phyloP scores from a whole-genome alignment of 1,140 invertebrate species.

The Steinernema feltiae region DNA sequence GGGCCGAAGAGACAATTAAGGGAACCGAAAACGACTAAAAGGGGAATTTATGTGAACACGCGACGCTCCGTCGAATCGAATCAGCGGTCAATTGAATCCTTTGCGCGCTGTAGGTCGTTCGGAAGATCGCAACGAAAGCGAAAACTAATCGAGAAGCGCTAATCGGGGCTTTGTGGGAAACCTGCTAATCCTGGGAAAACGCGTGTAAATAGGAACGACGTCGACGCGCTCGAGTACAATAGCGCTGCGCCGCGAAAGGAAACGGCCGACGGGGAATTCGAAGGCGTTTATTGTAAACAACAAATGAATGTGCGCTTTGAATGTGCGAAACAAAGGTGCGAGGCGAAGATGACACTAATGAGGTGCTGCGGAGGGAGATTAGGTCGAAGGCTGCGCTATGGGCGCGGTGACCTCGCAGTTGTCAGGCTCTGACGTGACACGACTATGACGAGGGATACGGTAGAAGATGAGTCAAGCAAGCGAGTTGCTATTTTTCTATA shows the following conservation, averaged over 20 bases:
- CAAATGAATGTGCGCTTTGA: background rate
- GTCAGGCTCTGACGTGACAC: background rate
- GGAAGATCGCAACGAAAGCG: background rate
- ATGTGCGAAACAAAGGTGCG: background rate
- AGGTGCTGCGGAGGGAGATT: background rate
- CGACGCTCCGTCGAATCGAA: background rate
- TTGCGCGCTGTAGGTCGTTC: background rate
- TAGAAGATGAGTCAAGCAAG: background rate
- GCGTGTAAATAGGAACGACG: background rate
- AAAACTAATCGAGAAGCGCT: background rate
- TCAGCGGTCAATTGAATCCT: background rate
- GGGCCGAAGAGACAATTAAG: slow-evolving; percentile 6
- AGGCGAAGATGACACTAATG: background rate
- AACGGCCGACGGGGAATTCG: background rate
- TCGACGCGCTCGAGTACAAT: background rate
- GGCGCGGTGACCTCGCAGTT: background rate
- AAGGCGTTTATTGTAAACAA: background rate
- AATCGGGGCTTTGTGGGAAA: background rate
- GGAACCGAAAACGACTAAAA: background rate
- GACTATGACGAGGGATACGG: background rate
- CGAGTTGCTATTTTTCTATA: background rate
- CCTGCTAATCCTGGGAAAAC: background rate
- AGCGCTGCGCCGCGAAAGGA: background rate
- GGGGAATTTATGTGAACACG: background rate
- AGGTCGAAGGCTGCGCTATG: background rate